These are phyloP conservation scores for Rousettus leschenaultii DNA, from an alignment of 2,113 vertebrate genomes.

Conservation along the genomic window DNA sequence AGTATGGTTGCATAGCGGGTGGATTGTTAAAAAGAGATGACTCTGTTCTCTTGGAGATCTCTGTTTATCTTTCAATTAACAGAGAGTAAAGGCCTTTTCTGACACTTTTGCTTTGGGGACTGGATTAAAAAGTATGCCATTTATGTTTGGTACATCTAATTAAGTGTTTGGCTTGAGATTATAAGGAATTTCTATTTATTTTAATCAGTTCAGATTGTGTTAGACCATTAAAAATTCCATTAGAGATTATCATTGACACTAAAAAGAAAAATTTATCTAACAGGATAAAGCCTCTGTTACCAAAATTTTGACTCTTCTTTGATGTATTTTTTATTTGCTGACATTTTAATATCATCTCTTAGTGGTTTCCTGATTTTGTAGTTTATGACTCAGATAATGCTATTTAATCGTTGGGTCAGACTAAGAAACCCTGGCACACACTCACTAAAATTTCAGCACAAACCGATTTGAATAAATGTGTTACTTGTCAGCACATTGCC, in stretches of 20 bases:
- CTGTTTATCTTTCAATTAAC: conserved; percentile 14
- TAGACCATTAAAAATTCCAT: conserved; percentile 58
- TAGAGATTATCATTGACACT: conserved; percentile 24
- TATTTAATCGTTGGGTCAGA: conserved; percentile 51
- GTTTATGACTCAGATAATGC: conserved; percentile 49
- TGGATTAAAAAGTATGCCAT: conserved; percentile 48
- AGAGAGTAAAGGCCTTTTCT: not conserved
- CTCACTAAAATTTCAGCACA: conserved; percentile 26
- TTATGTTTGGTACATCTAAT: conserved; percentile 52
- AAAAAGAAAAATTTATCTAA: not conserved
- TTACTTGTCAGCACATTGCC: not conserved
- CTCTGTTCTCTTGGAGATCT: not conserved
- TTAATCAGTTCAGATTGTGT: conserved; percentile 19
- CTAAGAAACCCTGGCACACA: conserved; percentile 2
- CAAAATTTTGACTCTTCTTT: not conserved
- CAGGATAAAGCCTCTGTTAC: not conserved
- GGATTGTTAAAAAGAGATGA: not conserved
- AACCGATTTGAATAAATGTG: conserved; percentile 5
- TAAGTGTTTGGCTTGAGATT: conserved; percentile 55
- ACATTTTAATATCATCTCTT: conserved; percentile 35
- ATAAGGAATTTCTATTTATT: conserved; percentile 25
- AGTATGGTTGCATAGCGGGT: not conserved
- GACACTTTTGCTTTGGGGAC: conserved; percentile 24
- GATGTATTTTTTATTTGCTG: not conserved
- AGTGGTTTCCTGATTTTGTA: conserved; percentile 22